A percentile compares a stretch with the other conserved stretches of the same genome.
Evolutionary conservation across 2,888 invertebrate species (phyloP).

Genomic region (Drosophila tripunctata): DNA sequence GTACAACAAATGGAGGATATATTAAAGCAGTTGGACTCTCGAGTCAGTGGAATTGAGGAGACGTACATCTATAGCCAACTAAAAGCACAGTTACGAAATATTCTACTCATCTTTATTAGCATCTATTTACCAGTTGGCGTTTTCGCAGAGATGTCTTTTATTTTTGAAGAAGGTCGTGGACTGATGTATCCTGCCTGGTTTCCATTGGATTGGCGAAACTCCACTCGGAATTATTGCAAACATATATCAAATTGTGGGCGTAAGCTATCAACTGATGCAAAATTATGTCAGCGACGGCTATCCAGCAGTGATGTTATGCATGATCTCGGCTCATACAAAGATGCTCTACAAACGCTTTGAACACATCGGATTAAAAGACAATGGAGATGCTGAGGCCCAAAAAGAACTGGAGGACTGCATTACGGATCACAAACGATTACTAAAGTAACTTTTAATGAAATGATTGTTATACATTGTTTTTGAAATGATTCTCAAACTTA

Average conservation of each 20-base stretch:
- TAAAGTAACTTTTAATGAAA: conserved; percentile 42
- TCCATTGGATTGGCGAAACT: conserved; percentile 23
- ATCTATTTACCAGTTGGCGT: conserved; percentile 44
- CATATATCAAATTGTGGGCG: background rate
- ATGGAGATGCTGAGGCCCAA: conserved; percentile 4
- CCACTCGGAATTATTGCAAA: background rate
- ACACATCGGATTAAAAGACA: conserved; percentile 48
- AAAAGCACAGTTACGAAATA: background rate
- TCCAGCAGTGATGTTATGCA: conserved; percentile 62
- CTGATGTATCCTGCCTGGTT: conserved; percentile 71
- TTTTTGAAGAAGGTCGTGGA: background rate
- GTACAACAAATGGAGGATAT: conserved; percentile 58
- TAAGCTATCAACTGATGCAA: background rate
- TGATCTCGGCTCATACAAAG: conserved; percentile 64
- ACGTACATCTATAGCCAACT: background rate
- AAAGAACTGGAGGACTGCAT: conserved; percentile 64
- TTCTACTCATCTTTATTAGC: background rate
- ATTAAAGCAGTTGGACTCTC: conserved; percentile 52
- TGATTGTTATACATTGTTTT: too few relatives aligned
- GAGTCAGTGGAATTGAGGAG: conserved; percentile 46
- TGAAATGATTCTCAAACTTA: background rate
- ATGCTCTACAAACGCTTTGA: conserved; percentile 61
- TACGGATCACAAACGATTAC: conserved; percentile 63
- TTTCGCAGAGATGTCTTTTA: background rate
- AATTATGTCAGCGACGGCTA: conserved; percentile 37